Evolutionary conservation across 2,888 invertebrate genomes (phyloP).

Genomic region (Lasioglossum calceatum): DNA sequence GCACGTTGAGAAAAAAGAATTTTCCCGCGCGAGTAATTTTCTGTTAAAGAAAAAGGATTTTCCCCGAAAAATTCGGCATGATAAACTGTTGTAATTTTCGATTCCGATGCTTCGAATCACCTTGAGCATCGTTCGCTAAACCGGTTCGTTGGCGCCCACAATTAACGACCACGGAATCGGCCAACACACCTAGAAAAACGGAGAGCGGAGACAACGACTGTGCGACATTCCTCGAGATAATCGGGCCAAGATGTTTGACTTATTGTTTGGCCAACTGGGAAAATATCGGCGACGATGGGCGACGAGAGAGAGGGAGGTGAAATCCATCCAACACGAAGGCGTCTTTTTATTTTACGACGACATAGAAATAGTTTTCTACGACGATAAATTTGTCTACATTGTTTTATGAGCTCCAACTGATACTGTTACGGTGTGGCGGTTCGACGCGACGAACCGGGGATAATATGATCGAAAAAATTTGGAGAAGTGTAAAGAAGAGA

Average conservation of each 20-base stretch:
- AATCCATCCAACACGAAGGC: not conserved
- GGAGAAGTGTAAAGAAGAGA: no score
- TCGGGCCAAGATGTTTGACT: not conserved
- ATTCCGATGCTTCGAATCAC: not conserved
- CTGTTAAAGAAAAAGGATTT: no score
- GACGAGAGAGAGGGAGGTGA: not conserved
- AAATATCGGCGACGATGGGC: not conserved
- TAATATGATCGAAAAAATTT: no score
- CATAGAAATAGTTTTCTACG: slow-evolving; percentile 31
- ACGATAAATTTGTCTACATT: slow-evolving; percentile 36
- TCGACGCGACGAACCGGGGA: no score
- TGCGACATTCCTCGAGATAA: not conserved
- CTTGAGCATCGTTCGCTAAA: slow-evolving; percentile 3
- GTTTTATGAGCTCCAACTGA: not conserved
- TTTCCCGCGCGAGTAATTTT: not conserved
- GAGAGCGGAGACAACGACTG: not conserved
- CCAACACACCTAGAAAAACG: not conserved
- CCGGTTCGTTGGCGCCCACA: slow-evolving; percentile 13
- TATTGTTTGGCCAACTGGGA: not conserved
- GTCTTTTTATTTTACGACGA: not conserved
- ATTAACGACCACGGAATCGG: not conserved
- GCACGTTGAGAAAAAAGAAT: not conserved
- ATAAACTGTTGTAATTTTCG: not conserved
- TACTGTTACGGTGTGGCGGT: not conserved
- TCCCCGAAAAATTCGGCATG: not conserved